A percentile compares a stretch with the other conserved stretches of the same genome.
Conservation (phyloP, 1,140 invertebrate genomes). For the Hyles vespertilio region DNA sequence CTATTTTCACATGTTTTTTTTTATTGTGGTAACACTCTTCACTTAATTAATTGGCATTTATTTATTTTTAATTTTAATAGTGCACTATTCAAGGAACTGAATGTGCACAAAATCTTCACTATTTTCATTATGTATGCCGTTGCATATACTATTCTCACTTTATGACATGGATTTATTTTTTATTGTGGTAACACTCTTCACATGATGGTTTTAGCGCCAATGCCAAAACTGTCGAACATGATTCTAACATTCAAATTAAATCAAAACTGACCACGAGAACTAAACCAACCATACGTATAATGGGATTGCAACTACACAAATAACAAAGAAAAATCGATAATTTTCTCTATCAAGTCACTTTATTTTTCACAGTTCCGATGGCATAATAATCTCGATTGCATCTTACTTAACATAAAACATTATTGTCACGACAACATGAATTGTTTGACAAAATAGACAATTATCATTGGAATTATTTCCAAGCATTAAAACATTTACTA, state of each 20-base stretch:
- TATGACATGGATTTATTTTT: conserved; percentile 8
- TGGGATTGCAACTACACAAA: conserved; percentile 3
- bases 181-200: conserved; percentile 18
- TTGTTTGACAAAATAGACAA: too few relatives aligned
- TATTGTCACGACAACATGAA: too few relatives aligned
- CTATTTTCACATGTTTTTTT: background rate
- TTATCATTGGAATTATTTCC: too few relatives aligned
- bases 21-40: conserved; percentile 1
- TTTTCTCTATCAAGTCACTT: background rate
- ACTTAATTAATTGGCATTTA: background rate
- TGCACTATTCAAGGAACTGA: background rate
- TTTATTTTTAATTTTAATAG: too few relatives aligned
- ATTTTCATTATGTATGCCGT: background rate
- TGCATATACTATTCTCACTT: background rate
- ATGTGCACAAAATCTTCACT: too few relatives aligned
- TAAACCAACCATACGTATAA: background rate
- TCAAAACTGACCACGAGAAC: background rate
- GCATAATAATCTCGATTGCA: too few relatives aligned
- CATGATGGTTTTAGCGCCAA: conserved; percentile 1
- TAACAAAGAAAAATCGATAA: background rate
- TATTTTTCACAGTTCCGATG: background rate
- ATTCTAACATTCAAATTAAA: conserved; percentile 15
- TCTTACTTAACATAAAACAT: too few relatives aligned
- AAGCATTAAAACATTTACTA: too few relatives aligned
- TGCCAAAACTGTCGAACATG: conserved; percentile 7